These are phyloP conservation scores for Danio tinwini DNA, from an alignment of 2,797 vertebrate genomes.

Conservation along the genomic window DNA sequence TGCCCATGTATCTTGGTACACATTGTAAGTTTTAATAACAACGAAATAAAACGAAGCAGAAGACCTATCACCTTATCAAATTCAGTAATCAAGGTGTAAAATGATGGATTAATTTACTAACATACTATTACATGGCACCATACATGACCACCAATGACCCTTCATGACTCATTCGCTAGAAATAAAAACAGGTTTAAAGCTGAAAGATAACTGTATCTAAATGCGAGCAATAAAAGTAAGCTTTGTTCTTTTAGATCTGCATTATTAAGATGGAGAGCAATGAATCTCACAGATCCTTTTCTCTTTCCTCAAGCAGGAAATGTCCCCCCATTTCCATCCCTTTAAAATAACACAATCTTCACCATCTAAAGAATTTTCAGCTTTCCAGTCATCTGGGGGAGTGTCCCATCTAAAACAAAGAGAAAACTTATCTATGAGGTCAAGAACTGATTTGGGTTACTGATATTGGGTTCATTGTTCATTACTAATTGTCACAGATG, in stretches of 20 bases:
- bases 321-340: conserved; percentile 6
- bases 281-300: conserved; percentile 49
- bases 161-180: neutral
- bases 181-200: neutral
- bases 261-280: neutral
- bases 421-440: neutral
- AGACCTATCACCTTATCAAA: neutral
- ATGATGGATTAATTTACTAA: neutral
- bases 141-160: neutral
- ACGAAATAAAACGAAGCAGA: neutral
- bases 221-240: neutral
- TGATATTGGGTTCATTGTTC: neutral
- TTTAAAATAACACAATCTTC: conserved; percentile 55
- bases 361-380: conserved; percentile 4
- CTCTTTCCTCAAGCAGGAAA: conserved; percentile 14
- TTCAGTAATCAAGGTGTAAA: neutral
- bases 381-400: conserved; percentile 21
- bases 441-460: neutral
- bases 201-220: neutral
- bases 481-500: neutral
- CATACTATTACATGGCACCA: neutral
- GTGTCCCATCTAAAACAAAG: conserved; percentile 12
- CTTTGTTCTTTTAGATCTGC: neutral
- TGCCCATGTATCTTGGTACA: too few relatives aligned
- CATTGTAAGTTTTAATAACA: neutral